Base-by-base conservation (phyloP, 1,140 invertebrate species). In the Phortica variegata region DNA sequence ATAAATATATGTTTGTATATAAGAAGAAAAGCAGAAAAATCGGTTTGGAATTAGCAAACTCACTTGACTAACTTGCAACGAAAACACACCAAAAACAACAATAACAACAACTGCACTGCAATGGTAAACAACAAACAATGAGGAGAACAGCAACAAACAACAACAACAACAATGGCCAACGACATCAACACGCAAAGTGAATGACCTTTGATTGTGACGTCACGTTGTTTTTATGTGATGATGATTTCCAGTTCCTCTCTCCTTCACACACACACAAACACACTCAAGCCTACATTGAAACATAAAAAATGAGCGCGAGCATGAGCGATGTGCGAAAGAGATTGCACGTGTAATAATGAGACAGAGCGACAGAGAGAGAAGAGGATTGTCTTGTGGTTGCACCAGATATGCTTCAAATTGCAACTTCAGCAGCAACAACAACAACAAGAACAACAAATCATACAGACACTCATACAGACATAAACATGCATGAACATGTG, bases 161-260 rank as follows among this genome's bases (percentile, higher is more conserved):
- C 5, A 19, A 20, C 32, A 37, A 37, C 9, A 21, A 20, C 18
- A 38, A 19, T 29, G 8, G 19, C 43, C 45, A 41, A 47, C 36
- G 26, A 19, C 3, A 21, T 38, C 18, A 41, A 13, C 16, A 23
- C n/a, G 21, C 21, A 26, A 40, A 47, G 45, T 47, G 36, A 47
- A 47, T 47, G 45, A 36, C 45, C 45, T 47, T 47, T 37, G 23
- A 31, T 47, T 19, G 26, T 47, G 45, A 47, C 45, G 45, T 47
- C 37, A 47, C 45, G 23, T 6, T 26, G 10, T 26, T 5, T n/a
- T n/a, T n/a, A 26, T 26, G 23, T 26, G 23, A 26, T 26, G 23
- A 6, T 26, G 23, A 26, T 26, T 26, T 26, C 23, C 23, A 26
- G 23, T 26, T 26, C 23, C 23, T 26, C 23, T 5, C 23, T 26